Evolutionary conservation across 2,113 vertebrate species (phyloP).

Genomic region (Phainopepla nitens): DNA sequence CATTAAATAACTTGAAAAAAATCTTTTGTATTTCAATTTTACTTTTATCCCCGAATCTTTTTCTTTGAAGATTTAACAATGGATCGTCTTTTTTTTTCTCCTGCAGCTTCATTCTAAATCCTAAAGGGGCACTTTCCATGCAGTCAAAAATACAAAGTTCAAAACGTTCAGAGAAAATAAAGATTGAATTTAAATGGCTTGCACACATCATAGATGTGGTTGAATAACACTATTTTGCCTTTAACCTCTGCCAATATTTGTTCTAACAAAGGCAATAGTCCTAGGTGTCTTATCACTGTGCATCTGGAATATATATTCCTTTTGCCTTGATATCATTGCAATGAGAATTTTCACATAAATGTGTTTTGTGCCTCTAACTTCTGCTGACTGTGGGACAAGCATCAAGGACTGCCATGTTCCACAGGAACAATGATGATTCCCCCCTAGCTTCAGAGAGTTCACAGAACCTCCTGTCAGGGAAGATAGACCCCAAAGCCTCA

Average conservation of each 20-base stretch:
- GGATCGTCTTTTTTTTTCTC: neutral
- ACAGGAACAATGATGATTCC: neutral
- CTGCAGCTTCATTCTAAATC: neutral
- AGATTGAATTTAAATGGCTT: neutral
- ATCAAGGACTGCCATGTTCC: neutral
- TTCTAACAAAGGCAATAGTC: neutral
- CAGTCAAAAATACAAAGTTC: neutral
- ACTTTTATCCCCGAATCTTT: conserved; percentile 36
- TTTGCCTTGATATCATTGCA: neutral
- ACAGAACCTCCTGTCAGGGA: neutral
- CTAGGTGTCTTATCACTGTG: neutral
- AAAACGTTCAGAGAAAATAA: neutral
- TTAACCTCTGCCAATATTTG: neutral
- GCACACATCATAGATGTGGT: neutral
- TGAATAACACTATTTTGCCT: neutral
- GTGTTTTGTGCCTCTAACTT: neutral
- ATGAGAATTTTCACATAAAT: neutral
- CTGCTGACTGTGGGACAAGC: neutral
- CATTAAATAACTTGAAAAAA: conserved; percentile 14
- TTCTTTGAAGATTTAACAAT: conserved; percentile 47
- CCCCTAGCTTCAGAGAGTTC: neutral
- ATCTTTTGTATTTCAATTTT: neutral
- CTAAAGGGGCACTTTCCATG: neutral
- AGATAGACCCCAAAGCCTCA: neutral
- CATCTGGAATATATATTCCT: neutral